Percentiles rank a stretch among this genome's conserved stretches.
phyloP scores from a whole-genome alignment of 2,113 vertebrate species.

The Erythrocercus mccallii region DNA sequence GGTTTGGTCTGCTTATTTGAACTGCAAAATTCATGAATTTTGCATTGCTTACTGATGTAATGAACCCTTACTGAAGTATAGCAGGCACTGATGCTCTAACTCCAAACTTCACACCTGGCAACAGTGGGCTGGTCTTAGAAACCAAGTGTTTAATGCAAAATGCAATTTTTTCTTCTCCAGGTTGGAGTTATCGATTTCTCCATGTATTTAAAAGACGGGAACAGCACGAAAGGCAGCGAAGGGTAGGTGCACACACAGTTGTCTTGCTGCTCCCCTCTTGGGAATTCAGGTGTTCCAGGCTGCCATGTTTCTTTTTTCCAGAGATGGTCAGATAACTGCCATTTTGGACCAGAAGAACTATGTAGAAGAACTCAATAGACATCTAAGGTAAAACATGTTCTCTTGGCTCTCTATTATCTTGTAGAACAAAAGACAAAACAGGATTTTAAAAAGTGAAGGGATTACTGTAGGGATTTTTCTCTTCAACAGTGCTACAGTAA shows the following conservation, averaged over 20 bases:
- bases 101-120: not conserved
- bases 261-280: not conserved
- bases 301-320: conserved; percentile 27
- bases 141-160: not conserved
- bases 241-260: conserved; percentile 77
- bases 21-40: not conserved
- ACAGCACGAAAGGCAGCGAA: conserved; percentile 92
- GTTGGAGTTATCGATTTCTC: conserved; percentile 99
- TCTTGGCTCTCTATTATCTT: not conserved
- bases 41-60: not conserved
- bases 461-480: not conserved
- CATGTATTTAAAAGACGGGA: conserved; percentile 97
- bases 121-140: not conserved
- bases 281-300: not conserved
- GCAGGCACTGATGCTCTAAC: not conserved
- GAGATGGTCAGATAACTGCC: conserved; percentile 96
- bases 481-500: conserved; percentile 88
- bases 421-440: not conserved
- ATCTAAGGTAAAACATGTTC: conserved; percentile 82
- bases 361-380: conserved; percentile 97
- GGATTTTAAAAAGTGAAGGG: not conserved
- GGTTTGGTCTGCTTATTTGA: not conserved
- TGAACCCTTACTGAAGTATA: not conserved
- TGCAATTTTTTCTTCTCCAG: conserved; percentile 66
- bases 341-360: conserved; percentile 99